Percentiles rank a stretch among this genome's conserved stretches.
These are phyloP conservation scores for Oegoconia quadripuncta DNA, from an alignment of 2,888 invertebrate species.

Conservation along the genomic window DNA sequence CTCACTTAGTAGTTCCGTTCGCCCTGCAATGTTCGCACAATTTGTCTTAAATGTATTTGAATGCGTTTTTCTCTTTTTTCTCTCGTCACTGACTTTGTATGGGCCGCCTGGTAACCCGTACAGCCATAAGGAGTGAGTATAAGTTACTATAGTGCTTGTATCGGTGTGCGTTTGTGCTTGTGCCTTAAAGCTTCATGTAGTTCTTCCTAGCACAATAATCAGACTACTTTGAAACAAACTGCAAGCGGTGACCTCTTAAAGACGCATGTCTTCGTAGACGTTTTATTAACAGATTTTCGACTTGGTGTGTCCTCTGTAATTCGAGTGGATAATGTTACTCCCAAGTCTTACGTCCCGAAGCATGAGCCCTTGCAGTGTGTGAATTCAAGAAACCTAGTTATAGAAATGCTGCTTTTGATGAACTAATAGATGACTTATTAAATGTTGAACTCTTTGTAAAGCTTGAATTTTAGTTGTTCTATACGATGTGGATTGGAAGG, in stretches of 20 bases:
- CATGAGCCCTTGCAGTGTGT: conserved; percentile 76
- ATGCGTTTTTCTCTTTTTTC: conserved; percentile 81
- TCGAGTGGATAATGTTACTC: conserved; percentile 31
- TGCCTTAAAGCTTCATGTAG: conserved; percentile 71
- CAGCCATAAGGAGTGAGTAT: conserved; percentile 86
- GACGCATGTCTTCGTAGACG: conserved; percentile 56
- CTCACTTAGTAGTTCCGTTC: conserved; percentile 80
- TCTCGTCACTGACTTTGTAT: conserved; percentile 84
- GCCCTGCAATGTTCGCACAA: conserved; percentile 80
- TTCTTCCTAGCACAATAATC: conserved; percentile 66
- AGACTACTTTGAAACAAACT: conserved; percentile 62
- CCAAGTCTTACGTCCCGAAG: conserved; percentile 57
- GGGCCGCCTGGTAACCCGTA: conserved; percentile 83
- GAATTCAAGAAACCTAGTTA: conserved; percentile 46
- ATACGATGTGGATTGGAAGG: conserved; percentile 77
- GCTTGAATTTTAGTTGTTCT: conserved; percentile 75
- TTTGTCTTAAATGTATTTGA: conserved; percentile 80
- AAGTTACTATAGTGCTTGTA: conserved; percentile 80
- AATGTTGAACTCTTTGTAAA: conserved; percentile 74
- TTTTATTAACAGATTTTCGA: conserved; percentile 39
- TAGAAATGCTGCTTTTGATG: conserved; percentile 68
- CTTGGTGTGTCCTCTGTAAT: conserved; percentile 52
- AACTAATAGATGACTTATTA: conserved; percentile 67
- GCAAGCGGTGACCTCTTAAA: conserved; percentile 61
- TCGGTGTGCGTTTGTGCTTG: conserved; percentile 76